phyloP scores from a whole-genome alignment of 37 sponge, comb jelly and placozoan species.

The Cladorhizidae sp. region DNA sequence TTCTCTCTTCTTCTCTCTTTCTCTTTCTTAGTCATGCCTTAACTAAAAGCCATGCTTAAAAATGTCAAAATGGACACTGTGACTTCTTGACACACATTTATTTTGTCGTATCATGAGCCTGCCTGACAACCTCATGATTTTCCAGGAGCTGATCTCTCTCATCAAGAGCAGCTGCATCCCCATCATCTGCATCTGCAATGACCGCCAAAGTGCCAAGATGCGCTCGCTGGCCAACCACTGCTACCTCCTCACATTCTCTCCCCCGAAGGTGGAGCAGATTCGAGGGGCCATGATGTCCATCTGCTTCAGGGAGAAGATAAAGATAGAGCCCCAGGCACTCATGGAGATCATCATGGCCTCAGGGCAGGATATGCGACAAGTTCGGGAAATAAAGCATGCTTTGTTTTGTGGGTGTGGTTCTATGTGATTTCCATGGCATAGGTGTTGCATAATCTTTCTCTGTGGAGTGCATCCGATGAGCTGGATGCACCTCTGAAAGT shows the following conservation, averaged over 20 bases:
- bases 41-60: too few species aligned
- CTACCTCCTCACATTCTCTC: constrained; percentile 85
- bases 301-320: constrained; percentile 86
- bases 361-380: constrained; percentile 87
- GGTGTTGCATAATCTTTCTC: constrained; percentile 85
- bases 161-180: constrained; percentile 91
- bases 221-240: constrained; percentile 94
- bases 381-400: background rate
- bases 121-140: too few species aligned
- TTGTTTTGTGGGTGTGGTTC: background rate
- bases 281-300: constrained; percentile 91
- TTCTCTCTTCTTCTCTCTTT: too few species aligned
- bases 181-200: constrained; percentile 98
- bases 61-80: too few species aligned
- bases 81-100: too few species aligned
- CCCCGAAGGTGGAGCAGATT: constrained; percentile 89
- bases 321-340: constrained; percentile 82
- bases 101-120: too few species aligned
- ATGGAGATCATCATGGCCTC: constrained; percentile 83
- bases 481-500: constrained; percentile 15
- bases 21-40: too few species aligned
- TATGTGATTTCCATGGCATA: background rate
- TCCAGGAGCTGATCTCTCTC: constrained; percentile 88
- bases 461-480: constrained; percentile 82
- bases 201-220: constrained; percentile 86